These are phyloP conservation scores for Anniella stebbinsi DNA, from an alignment of 2,797 vertebrate genomes.

Conservation along the genomic window DNA sequence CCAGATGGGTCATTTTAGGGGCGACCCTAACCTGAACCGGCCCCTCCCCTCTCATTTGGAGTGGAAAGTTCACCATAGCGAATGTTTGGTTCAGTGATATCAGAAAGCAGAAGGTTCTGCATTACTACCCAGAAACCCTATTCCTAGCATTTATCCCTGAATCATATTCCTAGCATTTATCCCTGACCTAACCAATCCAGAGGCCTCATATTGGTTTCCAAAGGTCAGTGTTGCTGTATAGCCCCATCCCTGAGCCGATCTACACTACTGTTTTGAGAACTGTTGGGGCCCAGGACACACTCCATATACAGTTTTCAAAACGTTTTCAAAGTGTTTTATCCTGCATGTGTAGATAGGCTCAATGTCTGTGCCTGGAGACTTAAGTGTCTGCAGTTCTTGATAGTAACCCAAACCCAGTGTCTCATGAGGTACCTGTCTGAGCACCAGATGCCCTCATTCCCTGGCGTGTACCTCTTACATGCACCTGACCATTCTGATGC, in stretches of 20 bases:
- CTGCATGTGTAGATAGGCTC: too few relatives aligned
- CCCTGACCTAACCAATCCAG: background rate
- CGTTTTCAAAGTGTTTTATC: too few relatives aligned
- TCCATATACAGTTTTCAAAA: too few relatives aligned
- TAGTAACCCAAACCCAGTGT: background rate
- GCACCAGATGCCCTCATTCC: background rate
- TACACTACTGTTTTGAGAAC: too few relatives aligned
- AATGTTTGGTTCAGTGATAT: background rate
- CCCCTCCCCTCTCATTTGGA: background rate
- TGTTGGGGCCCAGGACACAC: too few relatives aligned
- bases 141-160: background rate
- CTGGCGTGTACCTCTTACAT: background rate
- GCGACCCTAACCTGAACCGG: too few relatives aligned
- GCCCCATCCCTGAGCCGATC: too few relatives aligned
- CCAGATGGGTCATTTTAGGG: background rate
- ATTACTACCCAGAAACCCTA: too few relatives aligned
- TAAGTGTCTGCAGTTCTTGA: background rate
- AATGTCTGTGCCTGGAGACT: background rate
- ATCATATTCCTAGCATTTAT: background rate
- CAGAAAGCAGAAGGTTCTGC: background rate
- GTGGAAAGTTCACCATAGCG: background rate
- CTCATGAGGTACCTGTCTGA: background rate
- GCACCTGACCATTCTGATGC: background rate
- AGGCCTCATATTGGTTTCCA: background rate
- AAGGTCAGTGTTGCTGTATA: background rate